Conservation (phyloP, 1,140 invertebrate species). For the Bombus consobrinus region DNA sequence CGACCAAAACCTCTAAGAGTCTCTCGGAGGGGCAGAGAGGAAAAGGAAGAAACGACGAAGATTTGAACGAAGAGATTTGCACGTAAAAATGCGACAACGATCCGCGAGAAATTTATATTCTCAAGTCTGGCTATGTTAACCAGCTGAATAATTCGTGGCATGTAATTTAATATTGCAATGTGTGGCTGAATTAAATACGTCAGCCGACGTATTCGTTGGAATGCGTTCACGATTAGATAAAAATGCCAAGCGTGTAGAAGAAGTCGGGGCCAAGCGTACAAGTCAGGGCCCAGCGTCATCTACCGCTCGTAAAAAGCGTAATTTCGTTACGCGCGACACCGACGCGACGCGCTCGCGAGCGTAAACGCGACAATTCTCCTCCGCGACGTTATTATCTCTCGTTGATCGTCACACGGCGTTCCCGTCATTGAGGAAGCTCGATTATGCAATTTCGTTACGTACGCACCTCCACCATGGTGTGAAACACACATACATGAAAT, state of each 20-base stretch:
- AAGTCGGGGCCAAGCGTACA: background rate
- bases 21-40: background rate
- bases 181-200: constrained; percentile 1
- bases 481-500: background rate
- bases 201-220: constrained; percentile 2
- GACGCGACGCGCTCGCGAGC: background rate
- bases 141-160: constrained; percentile 28
- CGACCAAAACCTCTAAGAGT: too few relatives aligned
- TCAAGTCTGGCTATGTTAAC: constrained; percentile 34
- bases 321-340: constrained; percentile 16
- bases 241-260: constrained; percentile 6
- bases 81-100: background rate
- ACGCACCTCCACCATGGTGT: constrained; percentile 21
- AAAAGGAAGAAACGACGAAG: too few relatives aligned
- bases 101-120: constrained; percentile 6
- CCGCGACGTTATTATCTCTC: constrained; percentile 58
- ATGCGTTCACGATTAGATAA: constrained; percentile 49
- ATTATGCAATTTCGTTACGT: constrained; percentile 62
- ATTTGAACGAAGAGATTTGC: background rate
- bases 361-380: constrained; percentile 55
- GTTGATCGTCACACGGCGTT: constrained; percentile 52
- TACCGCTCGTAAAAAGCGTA: constrained; percentile 39
- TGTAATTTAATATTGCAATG: constrained; percentile 38
- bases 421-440: constrained; percentile 60
- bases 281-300: background rate